phyloP scores from a whole-genome alignment of 2,888 invertebrate species.

The Mythimna impura region DNA sequence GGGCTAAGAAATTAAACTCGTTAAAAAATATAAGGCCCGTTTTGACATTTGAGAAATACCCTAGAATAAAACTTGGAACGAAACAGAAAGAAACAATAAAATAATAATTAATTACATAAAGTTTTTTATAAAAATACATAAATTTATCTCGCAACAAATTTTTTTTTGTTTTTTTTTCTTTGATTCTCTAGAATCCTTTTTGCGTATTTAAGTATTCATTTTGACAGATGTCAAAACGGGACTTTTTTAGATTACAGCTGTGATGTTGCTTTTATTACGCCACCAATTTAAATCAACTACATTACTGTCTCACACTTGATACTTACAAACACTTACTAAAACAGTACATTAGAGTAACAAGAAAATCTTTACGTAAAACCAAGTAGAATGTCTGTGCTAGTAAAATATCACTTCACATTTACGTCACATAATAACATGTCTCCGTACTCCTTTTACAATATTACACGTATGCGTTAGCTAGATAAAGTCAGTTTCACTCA shows the following conservation, averaged over 20 bases:
- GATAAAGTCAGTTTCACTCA: conserved; percentile 17
- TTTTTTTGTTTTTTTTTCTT: too few species aligned
- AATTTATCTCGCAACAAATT: too few species aligned
- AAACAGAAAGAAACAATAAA: too few species aligned
- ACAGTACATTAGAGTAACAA: conserved; percentile 24
- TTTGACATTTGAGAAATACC: too few species aligned
- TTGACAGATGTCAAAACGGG: too few species aligned
- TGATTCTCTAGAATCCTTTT: too few species aligned
- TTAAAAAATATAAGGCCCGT: too few species aligned
- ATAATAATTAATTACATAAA: too few species aligned
- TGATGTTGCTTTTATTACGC: background rate
- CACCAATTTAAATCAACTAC: conserved; percentile 5
- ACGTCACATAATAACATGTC: conserved; percentile 32
- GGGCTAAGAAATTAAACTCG: background rate
- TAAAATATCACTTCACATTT: conserved; percentile 41
- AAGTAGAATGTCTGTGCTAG: conserved; percentile 19
- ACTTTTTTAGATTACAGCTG: too few species aligned
- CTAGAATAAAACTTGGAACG: too few species aligned
- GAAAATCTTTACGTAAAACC: conserved; percentile 12
- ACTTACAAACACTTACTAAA: background rate
- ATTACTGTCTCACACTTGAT: background rate
- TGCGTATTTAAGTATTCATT: too few species aligned
- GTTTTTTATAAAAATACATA: too few species aligned
- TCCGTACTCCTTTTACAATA: conserved; percentile 28
- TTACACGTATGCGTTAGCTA: conserved; percentile 47